Base-by-base conservation (phyloP, 2,113 vertebrate species). In the Eudyptes chrysolophus region DNA sequence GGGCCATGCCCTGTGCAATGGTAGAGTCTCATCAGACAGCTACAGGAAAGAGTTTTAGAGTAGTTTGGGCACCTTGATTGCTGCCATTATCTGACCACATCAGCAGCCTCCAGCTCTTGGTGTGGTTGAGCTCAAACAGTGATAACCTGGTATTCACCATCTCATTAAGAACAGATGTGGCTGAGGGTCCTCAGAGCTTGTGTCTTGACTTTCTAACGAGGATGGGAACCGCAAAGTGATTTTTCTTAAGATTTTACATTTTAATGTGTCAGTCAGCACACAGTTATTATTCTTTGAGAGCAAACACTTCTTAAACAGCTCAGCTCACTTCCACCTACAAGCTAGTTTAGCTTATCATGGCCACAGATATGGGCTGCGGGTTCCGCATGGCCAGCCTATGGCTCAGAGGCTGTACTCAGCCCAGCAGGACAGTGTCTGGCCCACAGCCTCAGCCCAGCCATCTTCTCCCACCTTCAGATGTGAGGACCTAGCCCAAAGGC, bases 341-440 rank as follows among this genome's bases (percentile, higher is more conserved):
- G 25, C 16, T 36, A 46, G 14, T 65, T 87, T 44, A 78, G 6
- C 8, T 84, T 80, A 27, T 51, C 42, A 68, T 11, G 34, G 44
- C 20, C 32, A 68, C 32, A 68, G 29, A 32, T 15, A 64, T 0
- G 0, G 48, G 27, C 34, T 25, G 2, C 3, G 8, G 40, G 57
- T 55, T 38, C 55, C 24, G 16, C 26, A 34, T 5, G 26, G 25
- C 24, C 76, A 84, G 36, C 13, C 40, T 58, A 19, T 0, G 2
- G 46, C 25, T 49, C 12, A 8, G 19, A 65, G 51, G 16, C 51
- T 66, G 8, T 48, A 34, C 21, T 24, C 49, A 70, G 34, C 30
- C 10, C 49, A 66, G 9, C 1, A 25, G 54, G 15, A 57, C 15
- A 21, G 13, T 32, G 24, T n/a, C 17, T 42, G 32, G 13, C 60